Percentiles rank a stretch among this genome's conserved stretches.
Conservation (phyloP, 2,797 vertebrate genomes). For the Enteromius thamalakanensis region DNA sequence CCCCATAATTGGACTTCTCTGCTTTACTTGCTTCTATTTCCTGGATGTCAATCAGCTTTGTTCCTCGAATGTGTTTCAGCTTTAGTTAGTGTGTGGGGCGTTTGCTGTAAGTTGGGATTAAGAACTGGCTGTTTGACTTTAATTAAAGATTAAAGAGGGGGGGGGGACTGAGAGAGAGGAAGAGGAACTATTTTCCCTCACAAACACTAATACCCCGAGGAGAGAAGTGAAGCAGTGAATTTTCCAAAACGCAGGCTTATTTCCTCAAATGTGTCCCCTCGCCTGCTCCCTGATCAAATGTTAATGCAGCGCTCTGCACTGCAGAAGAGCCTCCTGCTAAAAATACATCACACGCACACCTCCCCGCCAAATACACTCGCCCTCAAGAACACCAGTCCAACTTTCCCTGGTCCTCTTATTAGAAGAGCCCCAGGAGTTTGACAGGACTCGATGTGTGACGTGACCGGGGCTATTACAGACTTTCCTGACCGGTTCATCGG, state of each 20-base stretch:
- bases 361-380: constrained; percentile 69
- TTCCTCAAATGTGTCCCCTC: constrained; percentile 37
- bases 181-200: constrained; percentile 46
- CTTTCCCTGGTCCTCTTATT: constrained; percentile 75
- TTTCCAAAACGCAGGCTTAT: constrained; percentile 46
- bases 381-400: constrained; percentile 65
- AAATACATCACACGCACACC: constrained; percentile 57
- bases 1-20: constrained; percentile 4
- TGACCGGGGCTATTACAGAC: constrained; percentile 72
- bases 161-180: not conserved
- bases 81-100: constrained; percentile 21
- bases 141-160: constrained; percentile 57
- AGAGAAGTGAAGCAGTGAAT: constrained; percentile 21
- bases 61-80: constrained; percentile 20
- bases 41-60: constrained; percentile 25
- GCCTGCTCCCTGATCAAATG: constrained; percentile 63
- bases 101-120: constrained; percentile 53
- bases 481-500: constrained; percentile 67
- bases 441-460: constrained; percentile 73
- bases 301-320: constrained; percentile 68
- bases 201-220: constrained; percentile 53
- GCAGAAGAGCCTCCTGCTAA: constrained; percentile 54
- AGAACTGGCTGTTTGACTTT: constrained; percentile 56
- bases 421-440: constrained; percentile 72
- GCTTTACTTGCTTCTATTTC: constrained; percentile 27